Evolutionary conservation across 2,888 invertebrate genomes (phyloP).

Genomic region (Altica lythri): DNA sequence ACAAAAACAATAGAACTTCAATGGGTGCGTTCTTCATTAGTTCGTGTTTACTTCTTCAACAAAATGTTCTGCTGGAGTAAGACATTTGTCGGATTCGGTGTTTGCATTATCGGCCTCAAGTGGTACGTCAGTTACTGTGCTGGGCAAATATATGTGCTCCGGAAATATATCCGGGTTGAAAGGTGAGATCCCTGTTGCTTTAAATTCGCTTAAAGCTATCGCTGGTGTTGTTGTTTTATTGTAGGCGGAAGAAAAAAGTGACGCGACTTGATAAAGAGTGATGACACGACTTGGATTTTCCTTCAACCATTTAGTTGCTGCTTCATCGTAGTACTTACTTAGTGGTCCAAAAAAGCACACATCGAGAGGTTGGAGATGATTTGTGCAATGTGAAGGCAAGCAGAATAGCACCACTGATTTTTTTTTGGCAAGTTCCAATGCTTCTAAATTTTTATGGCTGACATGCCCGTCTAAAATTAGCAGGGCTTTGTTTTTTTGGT

Average conservation of each 20-base stretch:
- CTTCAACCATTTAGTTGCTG: conserved; percentile 17
- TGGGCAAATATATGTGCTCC: too few relatives aligned
- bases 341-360: conserved; percentile 8
- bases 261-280: conserved; percentile 1
- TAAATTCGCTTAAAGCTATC: background rate
- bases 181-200: too few relatives aligned
- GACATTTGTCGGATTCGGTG: too few relatives aligned
- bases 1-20: too few relatives aligned
- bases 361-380: conserved; percentile 2
- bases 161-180: too few relatives aligned
- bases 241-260: conserved; percentile 13
- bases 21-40: too few relatives aligned
- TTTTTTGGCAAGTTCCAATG: background rate
- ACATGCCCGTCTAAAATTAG: background rate
- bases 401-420: background rate
- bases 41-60: too few relatives aligned
- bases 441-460: background rate
- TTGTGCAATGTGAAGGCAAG: background rate
- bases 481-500: too few relatives aligned
- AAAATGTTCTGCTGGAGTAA: too few relatives aligned
- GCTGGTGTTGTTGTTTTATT: conserved; percentile 7
- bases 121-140: too few relatives aligned
- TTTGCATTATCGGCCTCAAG: too few relatives aligned
- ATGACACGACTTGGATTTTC: conserved; percentile 20
- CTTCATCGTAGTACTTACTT: conserved; percentile 5